These are phyloP conservation scores for Odontesthes bonariensis DNA, from an alignment of 2,113 vertebrate genomes.

Conservation along the genomic window DNA sequence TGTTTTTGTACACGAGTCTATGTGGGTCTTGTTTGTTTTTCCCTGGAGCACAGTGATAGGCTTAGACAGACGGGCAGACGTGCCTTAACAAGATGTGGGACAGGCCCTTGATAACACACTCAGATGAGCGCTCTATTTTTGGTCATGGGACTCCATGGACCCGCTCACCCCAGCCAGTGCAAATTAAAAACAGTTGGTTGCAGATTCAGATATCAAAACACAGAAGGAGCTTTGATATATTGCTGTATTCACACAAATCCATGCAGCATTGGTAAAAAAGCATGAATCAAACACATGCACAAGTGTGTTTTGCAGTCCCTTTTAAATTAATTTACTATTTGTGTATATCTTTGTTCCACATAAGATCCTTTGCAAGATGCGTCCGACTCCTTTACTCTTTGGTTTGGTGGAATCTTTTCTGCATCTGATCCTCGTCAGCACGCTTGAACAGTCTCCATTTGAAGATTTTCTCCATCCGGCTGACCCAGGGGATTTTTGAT, in stretches of 20 bases:
- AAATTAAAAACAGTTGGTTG: slow-evolving; percentile 64
- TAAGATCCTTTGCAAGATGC: slow-evolving; percentile 36
- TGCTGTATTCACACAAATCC: background rate
- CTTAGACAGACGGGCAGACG: slow-evolving; percentile 70
- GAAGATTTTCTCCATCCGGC: slow-evolving; percentile 47
- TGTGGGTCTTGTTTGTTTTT: slow-evolving; percentile 71
- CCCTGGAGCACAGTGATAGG: slow-evolving; percentile 57
- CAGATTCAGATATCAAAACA: slow-evolving; percentile 43
- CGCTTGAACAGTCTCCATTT: slow-evolving; percentile 39
- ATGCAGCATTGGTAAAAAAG: background rate
- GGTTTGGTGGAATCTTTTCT: slow-evolving; percentile 41
- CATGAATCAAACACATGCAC: slow-evolving; percentile 1
- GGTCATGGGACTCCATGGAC: slow-evolving; percentile 72
- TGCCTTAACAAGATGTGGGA: slow-evolving; percentile 76
- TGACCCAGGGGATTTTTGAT: slow-evolving; percentile 47
- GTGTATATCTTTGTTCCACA: slow-evolving; percentile 8
- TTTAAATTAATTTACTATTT: background rate
- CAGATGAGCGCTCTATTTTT: slow-evolving; percentile 71
- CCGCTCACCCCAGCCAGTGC: slow-evolving; percentile 54
- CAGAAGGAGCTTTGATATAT: slow-evolving; percentile 17
- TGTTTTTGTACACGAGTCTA: slow-evolving; percentile 43
- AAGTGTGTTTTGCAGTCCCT: slow-evolving; percentile 21
- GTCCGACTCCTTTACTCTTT: slow-evolving; percentile 1
- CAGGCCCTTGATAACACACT: slow-evolving; percentile 65
- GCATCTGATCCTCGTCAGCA: slow-evolving; percentile 50